Percentiles rank a stretch among this genome's conserved stretches.
These are phyloP conservation scores for Drosophila mojavensis DNA, from an alignment of 1,140 invertebrate species.

Conservation along the genomic window DNA sequence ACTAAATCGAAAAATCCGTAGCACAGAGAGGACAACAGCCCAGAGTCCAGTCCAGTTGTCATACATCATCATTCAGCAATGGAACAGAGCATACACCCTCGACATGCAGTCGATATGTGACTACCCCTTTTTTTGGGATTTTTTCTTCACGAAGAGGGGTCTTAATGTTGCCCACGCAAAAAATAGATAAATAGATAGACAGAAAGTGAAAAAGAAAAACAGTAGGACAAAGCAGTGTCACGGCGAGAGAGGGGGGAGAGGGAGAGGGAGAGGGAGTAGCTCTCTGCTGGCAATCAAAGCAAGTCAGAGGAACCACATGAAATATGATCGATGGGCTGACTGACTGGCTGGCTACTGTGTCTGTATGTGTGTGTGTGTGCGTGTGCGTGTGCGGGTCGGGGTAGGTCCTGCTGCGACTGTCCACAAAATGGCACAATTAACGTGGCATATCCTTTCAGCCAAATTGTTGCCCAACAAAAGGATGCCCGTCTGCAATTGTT, in stretches of 20 bases:
- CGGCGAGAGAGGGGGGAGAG: constrained; percentile 9
- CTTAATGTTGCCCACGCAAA: constrained; percentile 51
- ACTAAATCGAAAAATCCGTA: constrained; percentile 42
- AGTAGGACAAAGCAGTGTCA: not conserved
- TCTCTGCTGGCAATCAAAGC: constrained; percentile 72
- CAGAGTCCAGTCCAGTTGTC: constrained; percentile 35
- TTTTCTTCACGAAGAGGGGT: not conserved
- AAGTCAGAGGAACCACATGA: constrained; percentile 67
- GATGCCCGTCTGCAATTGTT: constrained; percentile 67
- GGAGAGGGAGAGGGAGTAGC: constrained; percentile 6
- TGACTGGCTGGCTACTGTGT: constrained; percentile 44
- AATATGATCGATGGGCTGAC: constrained; percentile 72
- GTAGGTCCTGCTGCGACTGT: constrained; percentile 71
- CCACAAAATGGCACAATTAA: constrained; percentile 82
- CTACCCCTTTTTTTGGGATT: constrained; percentile 42
- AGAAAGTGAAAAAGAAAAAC: constrained; percentile 46
- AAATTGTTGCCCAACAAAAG: constrained; percentile 69
- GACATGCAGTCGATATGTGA: constrained; percentile 40
- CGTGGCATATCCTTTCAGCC: constrained; percentile 80
- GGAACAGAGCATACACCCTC: constrained; percentile 51
- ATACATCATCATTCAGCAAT: constrained; percentile 75
- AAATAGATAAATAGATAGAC: constrained; percentile 58
- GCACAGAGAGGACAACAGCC: not conserved
- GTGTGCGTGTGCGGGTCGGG: constrained; percentile 3
- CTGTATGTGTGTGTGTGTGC: constrained; percentile 4